Percentiles rank a stretch among this genome's conserved stretches.
Conservation (phyloP, 2,797 vertebrate genomes). For the Gambusia yucatana region DNA sequence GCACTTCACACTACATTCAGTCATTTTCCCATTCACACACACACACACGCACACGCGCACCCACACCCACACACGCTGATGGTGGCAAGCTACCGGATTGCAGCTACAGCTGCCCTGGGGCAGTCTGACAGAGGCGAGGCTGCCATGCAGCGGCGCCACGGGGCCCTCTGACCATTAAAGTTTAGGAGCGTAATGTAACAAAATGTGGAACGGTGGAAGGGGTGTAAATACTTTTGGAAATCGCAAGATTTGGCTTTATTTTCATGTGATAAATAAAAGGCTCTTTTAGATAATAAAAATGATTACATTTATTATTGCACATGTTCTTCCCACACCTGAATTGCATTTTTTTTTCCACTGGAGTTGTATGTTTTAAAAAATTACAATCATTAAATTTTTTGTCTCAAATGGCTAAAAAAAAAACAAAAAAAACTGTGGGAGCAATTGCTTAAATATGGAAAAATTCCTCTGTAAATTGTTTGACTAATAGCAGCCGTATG, state of each 20-base stretch:
- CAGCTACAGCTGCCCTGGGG: too few relatives aligned
- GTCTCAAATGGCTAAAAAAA: constrained; percentile 37
- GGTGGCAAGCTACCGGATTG: too few relatives aligned
- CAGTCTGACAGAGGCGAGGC: too few relatives aligned
- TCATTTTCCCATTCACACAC: too few relatives aligned
- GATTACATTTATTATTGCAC: constrained; percentile 31
- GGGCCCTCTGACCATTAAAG: too few relatives aligned
- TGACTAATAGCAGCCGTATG: constrained; percentile 68
- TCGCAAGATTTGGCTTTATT: constrained; percentile 20
- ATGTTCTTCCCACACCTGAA: constrained; percentile 34
- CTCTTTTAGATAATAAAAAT: constrained; percentile 50
- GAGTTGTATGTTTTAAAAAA: constrained; percentile 20
- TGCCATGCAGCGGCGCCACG: too few relatives aligned
- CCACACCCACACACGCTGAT: too few relatives aligned
- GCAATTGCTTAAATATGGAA: constrained; percentile 61
- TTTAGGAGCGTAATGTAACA: neutral
- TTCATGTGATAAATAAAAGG: constrained; percentile 41
- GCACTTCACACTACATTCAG: too few relatives aligned
- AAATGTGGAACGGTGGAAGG: neutral
- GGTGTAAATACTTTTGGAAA: neutral
- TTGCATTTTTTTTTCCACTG: neutral
- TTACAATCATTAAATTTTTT: constrained; percentile 52
- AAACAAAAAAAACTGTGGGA: constrained; percentile 27
- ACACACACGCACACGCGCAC: too few relatives aligned
- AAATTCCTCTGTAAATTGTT: constrained; percentile 60